Conservation (phyloP, 2,888 invertebrate species). For the Luperina testacea region DNA sequence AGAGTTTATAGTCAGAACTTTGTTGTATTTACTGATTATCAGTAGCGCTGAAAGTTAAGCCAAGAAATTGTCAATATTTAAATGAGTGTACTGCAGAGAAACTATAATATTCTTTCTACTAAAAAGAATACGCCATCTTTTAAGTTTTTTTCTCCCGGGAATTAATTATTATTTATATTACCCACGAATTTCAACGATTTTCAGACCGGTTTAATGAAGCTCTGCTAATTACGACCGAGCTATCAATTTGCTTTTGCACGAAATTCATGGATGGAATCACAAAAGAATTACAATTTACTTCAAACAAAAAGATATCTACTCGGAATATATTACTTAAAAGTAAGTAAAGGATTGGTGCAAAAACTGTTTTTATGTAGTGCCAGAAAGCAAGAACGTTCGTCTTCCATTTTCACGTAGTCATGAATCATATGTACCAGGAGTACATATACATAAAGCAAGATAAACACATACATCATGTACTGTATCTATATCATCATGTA, state of each 20-base stretch:
- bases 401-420: constrained; percentile 39
- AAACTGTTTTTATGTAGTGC: not conserved
- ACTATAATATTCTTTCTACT: not conserved
- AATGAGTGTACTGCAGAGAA: constrained; percentile 20
- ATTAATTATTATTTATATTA: too few relatives aligned
- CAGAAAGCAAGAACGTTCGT: constrained; percentile 14
- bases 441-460: constrained; percentile 25
- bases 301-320: not conserved
- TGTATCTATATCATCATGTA: constrained; percentile 11
- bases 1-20: constrained; percentile 10
- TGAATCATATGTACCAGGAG: constrained; percentile 26
- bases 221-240: not conserved
- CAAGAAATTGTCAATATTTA: constrained; percentile 28
- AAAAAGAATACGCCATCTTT: not conserved
- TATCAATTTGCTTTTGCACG: not conserved
- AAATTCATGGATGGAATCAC: not conserved
- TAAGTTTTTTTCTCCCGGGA: not conserved
- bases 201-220: not conserved
- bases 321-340: not conserved
- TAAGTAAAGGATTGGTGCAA: not conserved
- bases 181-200: not conserved
- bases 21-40: constrained; percentile 29
- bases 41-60: not conserved
- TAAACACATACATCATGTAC: constrained; percentile 22
- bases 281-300: not conserved